Conservation (phyloP, 1,140 invertebrate species). For the Olivierus martensii region DNA sequence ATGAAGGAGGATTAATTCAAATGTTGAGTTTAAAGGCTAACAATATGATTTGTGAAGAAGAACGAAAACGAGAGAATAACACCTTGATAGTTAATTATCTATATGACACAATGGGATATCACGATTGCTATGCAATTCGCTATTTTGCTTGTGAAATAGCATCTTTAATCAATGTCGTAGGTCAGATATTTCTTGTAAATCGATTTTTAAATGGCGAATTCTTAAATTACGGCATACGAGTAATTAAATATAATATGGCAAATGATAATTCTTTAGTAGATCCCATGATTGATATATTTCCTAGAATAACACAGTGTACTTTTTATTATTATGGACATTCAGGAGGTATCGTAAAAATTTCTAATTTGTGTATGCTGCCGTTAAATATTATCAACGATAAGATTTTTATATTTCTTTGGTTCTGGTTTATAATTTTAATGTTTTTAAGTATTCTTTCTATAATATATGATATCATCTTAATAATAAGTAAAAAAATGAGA, state of each 20-base stretch:
- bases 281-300: slow-evolving; percentile 90
- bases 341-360: slow-evolving; percentile 64
- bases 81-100: slow-evolving; percentile 87
- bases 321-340: slow-evolving; percentile 74
- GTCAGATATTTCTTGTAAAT: slow-evolving; percentile 96
- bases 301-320: slow-evolving; percentile 74
- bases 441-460: slow-evolving; percentile 54
- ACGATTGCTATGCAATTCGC: slow-evolving; percentile 93
- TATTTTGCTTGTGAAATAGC: slow-evolving; percentile 86
- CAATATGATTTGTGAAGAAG: slow-evolving; percentile 77
- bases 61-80: slow-evolving; percentile 92
- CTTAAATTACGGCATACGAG: slow-evolving; percentile 86
- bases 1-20: slow-evolving; percentile 92
- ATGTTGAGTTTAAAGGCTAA: slow-evolving; percentile 90
- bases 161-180: slow-evolving; percentile 76
- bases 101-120: slow-evolving; percentile 76
- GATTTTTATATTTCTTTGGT: slow-evolving; percentile 81
- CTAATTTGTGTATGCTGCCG: slow-evolving; percentile 72
- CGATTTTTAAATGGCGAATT: slow-evolving; percentile 92
- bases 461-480: slow-evolving; percentile 57
- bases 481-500: slow-evolving; percentile 65
- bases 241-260: slow-evolving; percentile 77
- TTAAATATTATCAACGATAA: slow-evolving; percentile 82
- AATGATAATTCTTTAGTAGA: slow-evolving; percentile 84
- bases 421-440: slow-evolving; percentile 69